Conservation (phyloP, 2,113 vertebrate species). For the Murina feae region DNA sequence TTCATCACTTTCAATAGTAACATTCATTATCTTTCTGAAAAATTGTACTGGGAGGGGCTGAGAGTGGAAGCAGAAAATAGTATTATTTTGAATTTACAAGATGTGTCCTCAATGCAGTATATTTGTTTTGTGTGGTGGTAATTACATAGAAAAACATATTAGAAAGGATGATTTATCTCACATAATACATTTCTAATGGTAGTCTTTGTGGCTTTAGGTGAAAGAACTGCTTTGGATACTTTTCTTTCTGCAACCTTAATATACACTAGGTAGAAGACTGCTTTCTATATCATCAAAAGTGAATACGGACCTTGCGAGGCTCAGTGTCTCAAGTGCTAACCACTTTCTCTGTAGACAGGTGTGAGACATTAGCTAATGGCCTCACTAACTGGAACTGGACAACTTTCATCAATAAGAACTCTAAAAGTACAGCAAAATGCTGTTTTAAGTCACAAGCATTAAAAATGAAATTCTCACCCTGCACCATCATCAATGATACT, state of each 20-base stretch:
- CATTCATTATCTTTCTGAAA: not conserved
- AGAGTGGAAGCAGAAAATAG: not conserved
- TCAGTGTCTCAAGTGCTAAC: not conserved
- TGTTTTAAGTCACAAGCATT: not conserved
- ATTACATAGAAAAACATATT: not conserved
- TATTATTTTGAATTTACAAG: not conserved
- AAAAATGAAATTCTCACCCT: not conserved
- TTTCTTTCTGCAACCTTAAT: not conserved
- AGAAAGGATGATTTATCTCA: not conserved
- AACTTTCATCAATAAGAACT: not conserved
- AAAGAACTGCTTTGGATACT: not conserved
- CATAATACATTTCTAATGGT: not conserved
- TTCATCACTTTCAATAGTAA: not conserved
- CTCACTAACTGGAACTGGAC: not conserved
- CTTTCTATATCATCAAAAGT: not conserved
- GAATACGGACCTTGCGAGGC: not conserved
- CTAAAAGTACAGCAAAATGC: not conserved
- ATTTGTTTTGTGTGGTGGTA: not conserved
- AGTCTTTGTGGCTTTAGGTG: not conserved
- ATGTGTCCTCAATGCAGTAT: not conserved
- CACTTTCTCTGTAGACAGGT: not conserved
- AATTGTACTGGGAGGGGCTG: not conserved
- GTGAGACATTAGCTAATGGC: not conserved
- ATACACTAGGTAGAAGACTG: not conserved
- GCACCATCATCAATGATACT: not conserved